Percentiles rank a stretch among this genome's conserved stretches.
Conservation (phyloP, 2,888 invertebrate species). For the Standfussiana lucernea region DNA sequence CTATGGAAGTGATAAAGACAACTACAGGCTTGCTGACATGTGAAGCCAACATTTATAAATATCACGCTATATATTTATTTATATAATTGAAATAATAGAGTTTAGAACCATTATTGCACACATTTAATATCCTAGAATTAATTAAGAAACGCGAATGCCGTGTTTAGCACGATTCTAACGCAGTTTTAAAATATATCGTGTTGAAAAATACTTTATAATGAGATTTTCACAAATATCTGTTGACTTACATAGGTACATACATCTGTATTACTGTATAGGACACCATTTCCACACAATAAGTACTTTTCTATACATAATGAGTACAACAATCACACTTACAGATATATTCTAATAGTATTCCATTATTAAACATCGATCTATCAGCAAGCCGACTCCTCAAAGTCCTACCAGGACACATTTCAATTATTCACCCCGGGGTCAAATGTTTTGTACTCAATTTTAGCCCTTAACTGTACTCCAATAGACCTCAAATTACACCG, state of each 20-base stretch:
- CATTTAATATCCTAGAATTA: slow-evolving; percentile 47
- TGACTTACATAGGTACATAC: slow-evolving; percentile 12
- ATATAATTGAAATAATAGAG: slow-evolving; percentile 52
- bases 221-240: slow-evolving; percentile 43
- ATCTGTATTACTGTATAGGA: slow-evolving; percentile 30
- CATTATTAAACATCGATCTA: slow-evolving; percentile 60
- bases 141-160: slow-evolving; percentile 39
- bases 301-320: slow-evolving; percentile 53
- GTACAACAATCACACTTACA: slow-evolving; percentile 53
- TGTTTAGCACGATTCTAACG: slow-evolving; percentile 9
- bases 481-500: slow-evolving; percentile 52
- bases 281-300: slow-evolving; percentile 43
- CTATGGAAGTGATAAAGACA: slow-evolving; percentile 84
- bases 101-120: slow-evolving; percentile 62
- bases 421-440: slow-evolving; percentile 71
- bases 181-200: slow-evolving; percentile 33
- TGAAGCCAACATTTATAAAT: slow-evolving; percentile 55
- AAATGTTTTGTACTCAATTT: slow-evolving; percentile 78
- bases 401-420: slow-evolving; percentile 68
- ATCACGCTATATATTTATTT: slow-evolving; percentile 41
- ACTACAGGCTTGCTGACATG: slow-evolving; percentile 69
- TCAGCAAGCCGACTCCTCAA: slow-evolving; percentile 68
- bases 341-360: slow-evolving; percentile 41
- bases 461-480: slow-evolving; percentile 70
- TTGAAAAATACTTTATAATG: slow-evolving; percentile 25